These are phyloP conservation scores for Rhagologus leucostigma DNA, from an alignment of 2,113 vertebrate species.

Conservation along the genomic window DNA sequence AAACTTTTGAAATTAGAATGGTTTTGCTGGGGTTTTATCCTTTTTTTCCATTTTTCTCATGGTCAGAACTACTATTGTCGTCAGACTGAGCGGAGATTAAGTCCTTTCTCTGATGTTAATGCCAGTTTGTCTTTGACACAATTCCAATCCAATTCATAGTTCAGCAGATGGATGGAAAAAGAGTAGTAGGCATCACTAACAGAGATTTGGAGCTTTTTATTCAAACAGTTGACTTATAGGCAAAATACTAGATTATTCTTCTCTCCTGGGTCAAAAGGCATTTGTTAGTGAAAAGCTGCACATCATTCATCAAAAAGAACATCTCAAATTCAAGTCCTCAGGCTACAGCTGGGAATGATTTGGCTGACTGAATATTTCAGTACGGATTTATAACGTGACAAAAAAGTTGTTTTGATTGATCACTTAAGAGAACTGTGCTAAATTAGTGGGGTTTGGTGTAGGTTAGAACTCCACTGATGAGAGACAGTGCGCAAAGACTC, in stretches of 20 bases:
- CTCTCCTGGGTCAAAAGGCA: neutral
- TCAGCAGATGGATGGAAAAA: constrained; percentile 26
- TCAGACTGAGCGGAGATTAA: neutral
- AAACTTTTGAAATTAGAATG: neutral
- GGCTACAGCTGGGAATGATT: constrained; percentile 27
- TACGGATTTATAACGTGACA: neutral
- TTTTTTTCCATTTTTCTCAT: neutral
- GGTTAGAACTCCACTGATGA: neutral
- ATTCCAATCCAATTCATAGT: constrained; percentile 15
- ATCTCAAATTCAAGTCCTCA: neutral
- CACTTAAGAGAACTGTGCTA: neutral
- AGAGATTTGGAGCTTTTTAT: neutral
- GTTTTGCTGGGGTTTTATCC: neutral
- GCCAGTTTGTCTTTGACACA: constrained; percentile 43
- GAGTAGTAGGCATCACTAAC: neutral
- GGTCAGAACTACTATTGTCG: neutral
- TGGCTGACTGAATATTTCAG: constrained; percentile 18
- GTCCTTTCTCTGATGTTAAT: neutral
- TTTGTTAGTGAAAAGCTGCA: neutral
- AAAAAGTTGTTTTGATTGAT: neutral
- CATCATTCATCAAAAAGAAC: neutral
- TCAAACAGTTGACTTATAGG: constrained; percentile 1
- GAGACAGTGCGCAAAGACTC: neutral
- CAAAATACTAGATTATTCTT: constrained; percentile 25
- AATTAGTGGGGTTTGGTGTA: neutral